These are phyloP conservation scores for Pitta sordida DNA, from an alignment of 2,113 vertebrate genomes.

Conservation along the genomic window DNA sequence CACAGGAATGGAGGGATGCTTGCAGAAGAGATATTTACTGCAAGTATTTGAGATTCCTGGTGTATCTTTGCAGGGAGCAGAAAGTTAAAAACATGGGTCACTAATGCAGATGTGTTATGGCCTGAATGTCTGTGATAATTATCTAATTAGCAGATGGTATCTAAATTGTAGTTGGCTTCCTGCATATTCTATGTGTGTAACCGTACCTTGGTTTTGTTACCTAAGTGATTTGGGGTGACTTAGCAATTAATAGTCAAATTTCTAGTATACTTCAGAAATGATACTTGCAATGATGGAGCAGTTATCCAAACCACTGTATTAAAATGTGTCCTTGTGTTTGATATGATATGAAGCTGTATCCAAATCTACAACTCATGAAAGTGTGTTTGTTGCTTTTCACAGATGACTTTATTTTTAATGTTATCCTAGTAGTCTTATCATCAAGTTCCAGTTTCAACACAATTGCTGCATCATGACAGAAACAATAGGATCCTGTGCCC, in stretches of 20 bases:
- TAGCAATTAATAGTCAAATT: not conserved
- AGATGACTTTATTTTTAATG: not conserved
- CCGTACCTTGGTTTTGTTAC: not conserved
- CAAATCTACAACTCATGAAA: not conserved
- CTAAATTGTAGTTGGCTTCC: not conserved
- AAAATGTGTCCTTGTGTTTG: not conserved
- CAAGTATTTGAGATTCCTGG: not conserved
- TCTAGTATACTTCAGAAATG: not conserved
- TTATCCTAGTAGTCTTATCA: not conserved
- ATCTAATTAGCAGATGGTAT: not conserved
- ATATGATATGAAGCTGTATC: accelerated
- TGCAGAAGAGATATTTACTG: not conserved
- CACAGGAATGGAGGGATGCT: not conserved
- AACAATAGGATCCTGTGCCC: not conserved
- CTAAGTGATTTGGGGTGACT: not conserved
- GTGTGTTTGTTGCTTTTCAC: not conserved
- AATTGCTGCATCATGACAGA: not conserved
- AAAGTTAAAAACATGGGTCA: not conserved
- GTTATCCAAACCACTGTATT: not conserved
- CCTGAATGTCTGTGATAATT: not conserved
- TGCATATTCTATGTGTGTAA: not conserved
- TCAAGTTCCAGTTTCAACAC: not conserved
- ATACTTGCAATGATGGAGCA: not conserved
- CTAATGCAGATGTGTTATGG: not conserved
- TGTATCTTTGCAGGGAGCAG: not conserved